Base-by-base conservation (phyloP, 2,888 invertebrate genomes). In the Nomada ruficornis region DNA sequence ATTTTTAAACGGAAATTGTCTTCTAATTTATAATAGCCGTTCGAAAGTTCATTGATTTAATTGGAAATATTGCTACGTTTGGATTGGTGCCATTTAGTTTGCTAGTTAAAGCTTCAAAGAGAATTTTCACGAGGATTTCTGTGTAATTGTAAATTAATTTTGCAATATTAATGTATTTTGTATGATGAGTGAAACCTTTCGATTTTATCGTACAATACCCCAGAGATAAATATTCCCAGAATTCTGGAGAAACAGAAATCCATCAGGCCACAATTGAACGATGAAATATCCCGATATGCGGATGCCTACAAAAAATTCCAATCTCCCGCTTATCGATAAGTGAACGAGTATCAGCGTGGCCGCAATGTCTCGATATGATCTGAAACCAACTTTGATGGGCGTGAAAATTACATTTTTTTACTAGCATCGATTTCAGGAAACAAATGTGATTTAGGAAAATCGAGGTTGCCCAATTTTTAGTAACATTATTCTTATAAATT, bases 311-410 rank as follows among this genome's bases (percentile, higher is more conserved):
- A 65, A 73, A 60, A 77, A 75, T 75, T 77, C 54, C 77, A 75
- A 75, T 77, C 77, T 67, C 59, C 59, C 20, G 60, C 20, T 65
- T 65, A 57, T 77, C 76, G 77, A 75, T 67, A 65, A 76, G 65
- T 42, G 44, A 67, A 76, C 65, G 29, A 65, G 65, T 64, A 20
- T n/a, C 57, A 55, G 9, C 26, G 36, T 18, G 18, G 59, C 60
- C 50, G 54, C 54, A 59, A 26, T 18, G 20, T 60, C 42, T n/a
- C 70, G 44, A 67, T 47, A 23, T 67, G 65, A 18, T 67, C 60
- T 29, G 11, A 29, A 54, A 26, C 44, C 29, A 36, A 26, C 65
- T 67, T 62, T 54, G 60, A 26, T 10, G 18, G 50, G 52, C 65
- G 44, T 29, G 29, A 65, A 74, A 52, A 29, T 20, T 23, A 18